Percentiles rank a stretch among this genome's conserved stretches.
Conservation (phyloP, 2,113 vertebrate species). For the Pollimyrus isidori region DNA sequence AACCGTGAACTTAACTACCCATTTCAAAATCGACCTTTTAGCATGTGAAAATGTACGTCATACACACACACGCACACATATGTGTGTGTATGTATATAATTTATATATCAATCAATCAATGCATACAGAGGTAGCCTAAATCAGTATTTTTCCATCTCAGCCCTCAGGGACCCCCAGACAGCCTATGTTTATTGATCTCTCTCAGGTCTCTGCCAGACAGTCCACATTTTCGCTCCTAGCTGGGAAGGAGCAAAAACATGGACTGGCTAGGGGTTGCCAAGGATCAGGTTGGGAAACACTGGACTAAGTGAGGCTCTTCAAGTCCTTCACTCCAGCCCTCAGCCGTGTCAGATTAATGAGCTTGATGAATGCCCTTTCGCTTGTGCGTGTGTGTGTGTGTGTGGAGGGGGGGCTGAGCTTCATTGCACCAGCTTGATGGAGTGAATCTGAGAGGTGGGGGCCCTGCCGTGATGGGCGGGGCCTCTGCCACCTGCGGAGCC, state of each 20-base stretch:
- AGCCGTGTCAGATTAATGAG: not conserved
- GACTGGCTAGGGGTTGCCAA: not conserved
- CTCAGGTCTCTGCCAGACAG: not conserved
- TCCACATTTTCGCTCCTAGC: not conserved
- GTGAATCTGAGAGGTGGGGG: constrained; percentile 57
- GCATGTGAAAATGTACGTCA: not conserved
- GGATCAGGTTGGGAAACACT: not conserved
- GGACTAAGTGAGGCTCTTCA: not conserved
- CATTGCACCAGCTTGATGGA: constrained; percentile 90
- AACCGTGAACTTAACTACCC: not conserved
- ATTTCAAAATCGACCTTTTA: not conserved
- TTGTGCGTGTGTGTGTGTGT: not conserved
- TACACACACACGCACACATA: not conserved
- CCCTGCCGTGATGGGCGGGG: constrained; percentile 53
- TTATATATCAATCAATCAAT: not conserved
- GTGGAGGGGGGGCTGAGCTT: constrained; percentile 16
- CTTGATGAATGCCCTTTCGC: not conserved
- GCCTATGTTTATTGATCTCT: not conserved
- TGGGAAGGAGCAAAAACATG: not conserved
- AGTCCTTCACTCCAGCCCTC: not conserved
- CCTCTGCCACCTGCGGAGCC: constrained; percentile 53
- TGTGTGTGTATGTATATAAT: not conserved
- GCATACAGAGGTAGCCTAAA: not conserved
- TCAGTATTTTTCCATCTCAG: not conserved
- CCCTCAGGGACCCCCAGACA: not conserved